Evolutionary conservation across 2,113 vertebrate species (phyloP).

Genomic region (Zosterops hypoxanthus): DNA sequence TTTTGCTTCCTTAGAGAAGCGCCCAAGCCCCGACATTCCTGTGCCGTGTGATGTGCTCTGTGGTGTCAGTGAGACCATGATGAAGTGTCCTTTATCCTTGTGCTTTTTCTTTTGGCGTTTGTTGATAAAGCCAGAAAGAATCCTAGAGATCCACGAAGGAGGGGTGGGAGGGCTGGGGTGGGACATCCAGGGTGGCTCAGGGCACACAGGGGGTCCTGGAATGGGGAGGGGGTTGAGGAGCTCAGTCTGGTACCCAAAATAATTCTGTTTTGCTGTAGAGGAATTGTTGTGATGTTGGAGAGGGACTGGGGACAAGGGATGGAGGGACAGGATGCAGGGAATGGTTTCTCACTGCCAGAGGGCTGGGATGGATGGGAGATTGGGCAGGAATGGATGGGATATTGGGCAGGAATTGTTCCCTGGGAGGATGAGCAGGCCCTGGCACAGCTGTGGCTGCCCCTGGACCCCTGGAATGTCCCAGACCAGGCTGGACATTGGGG

Average conservation of each 20-base stretch:
- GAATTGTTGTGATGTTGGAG: neutral
- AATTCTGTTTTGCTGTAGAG: neutral
- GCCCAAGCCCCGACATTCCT: neutral
- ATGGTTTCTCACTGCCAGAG: neutral
- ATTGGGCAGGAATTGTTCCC: neutral
- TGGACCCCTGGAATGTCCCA: neutral
- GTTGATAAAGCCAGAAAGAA: neutral
- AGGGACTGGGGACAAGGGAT: neutral
- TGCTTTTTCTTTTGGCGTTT: neutral
- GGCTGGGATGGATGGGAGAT: rapidly evolving
- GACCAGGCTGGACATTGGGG: neutral
- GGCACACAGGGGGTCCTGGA: neutral
- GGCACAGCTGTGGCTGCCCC: neutral
- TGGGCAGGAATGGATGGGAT: neutral
- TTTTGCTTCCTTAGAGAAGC: neutral
- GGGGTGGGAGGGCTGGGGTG: neutral
- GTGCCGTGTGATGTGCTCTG: neutral
- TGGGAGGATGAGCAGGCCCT: neutral
- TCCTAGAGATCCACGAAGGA: neutral
- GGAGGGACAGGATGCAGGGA: neutral
- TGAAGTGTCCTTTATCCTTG: constrained; percentile 35
- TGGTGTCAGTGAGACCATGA: neutral
- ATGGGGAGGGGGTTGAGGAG: neutral
- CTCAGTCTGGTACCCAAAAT: neutral
- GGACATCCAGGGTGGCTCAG: rapidly evolving